Base-by-base conservation (phyloP, 2,888 invertebrate species). In the Caenorhabditis japonica region DNA sequence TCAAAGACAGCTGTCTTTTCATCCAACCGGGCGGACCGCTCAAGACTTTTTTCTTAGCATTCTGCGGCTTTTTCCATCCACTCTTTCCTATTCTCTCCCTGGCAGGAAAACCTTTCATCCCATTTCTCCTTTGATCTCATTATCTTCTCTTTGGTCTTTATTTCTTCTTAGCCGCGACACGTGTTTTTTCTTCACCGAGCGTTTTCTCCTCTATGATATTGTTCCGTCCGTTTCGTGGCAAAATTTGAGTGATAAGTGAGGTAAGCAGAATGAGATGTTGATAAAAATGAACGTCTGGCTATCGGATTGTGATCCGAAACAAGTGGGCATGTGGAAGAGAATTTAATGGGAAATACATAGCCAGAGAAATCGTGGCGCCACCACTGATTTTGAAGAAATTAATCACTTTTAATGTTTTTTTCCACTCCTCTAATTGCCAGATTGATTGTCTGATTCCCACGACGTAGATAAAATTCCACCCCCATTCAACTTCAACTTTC, bases 11-110 rank as follows among this genome's bases (percentile, higher is more conserved):
- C 58, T 68, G 68, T 68, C 68, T 68, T 52, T 46, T 56, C 59
- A 52, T 59, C 39, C 39, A 60, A 60, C 55, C 66, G 56, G 66
- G 66, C 66, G 56, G 64, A 64, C 66, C 56, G 66, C 66, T 66
- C 51, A 56, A 53, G 53, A 46, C 62, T 33, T 55, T 56, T 41
- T 34, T 34, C 49, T 55, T 62, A 25, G 55, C 64, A 64, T 49
- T 56, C 66, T 66, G 66, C 66, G 66, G 66, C 66, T 66, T 56
- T n/a, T n/a, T n/a, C n/a, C n/a, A n/a, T n/a, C n/a, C n/a, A n/a
- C n/a, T n/a, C n/a, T n/a, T n/a, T n/a, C n/a, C n/a, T n/a, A 49
- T 66, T 56, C 25, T 36, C 25, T 39, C 25, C 7, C 53, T 30
- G 27, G 34, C 17, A 12, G 44, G 25, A 49, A 51, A 56, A 17